phyloP scores from a whole-genome alignment of 2,888 invertebrate genomes.

The Leptinotarsa tumamoca region DNA sequence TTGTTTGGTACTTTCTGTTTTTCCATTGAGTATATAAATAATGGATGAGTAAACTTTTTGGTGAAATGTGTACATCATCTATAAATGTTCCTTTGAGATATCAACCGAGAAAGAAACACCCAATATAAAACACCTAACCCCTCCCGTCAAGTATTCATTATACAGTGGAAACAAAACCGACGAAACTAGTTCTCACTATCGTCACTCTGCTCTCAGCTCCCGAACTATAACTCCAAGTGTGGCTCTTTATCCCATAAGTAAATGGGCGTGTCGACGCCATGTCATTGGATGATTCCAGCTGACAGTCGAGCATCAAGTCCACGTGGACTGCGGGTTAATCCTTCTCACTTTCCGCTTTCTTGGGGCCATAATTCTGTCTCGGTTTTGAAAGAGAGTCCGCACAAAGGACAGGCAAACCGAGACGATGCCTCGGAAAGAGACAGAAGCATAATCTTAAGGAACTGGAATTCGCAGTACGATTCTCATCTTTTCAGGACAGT shows the following conservation, averaged over 20 bases:
- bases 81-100: too few species aligned
- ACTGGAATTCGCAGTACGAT: conserved; percentile 66
- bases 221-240: conserved; percentile 60
- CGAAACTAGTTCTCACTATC: background rate
- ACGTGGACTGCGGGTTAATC: conserved; percentile 60
- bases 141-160: too few species aligned
- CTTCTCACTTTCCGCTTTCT: conserved; percentile 59
- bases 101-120: too few species aligned
- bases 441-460: conserved; percentile 62
- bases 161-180: too few species aligned
- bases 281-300: conserved; percentile 54
- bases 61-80: too few species aligned
- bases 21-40: too few species aligned
- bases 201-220: background rate
- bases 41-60: too few species aligned
- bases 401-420: conserved; percentile 35
- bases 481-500: conserved; percentile 66
- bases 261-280: conserved; percentile 59
- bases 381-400: conserved; percentile 52
- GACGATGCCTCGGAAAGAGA: conserved; percentile 57
- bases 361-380: conserved; percentile 58
- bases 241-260: conserved; percentile 66
- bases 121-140: too few species aligned
- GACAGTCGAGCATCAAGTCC: conserved; percentile 60
- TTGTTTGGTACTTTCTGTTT: too few species aligned